phyloP scores from a whole-genome alignment of 2,797 vertebrate genomes.

The Lepus townsendii region DNA sequence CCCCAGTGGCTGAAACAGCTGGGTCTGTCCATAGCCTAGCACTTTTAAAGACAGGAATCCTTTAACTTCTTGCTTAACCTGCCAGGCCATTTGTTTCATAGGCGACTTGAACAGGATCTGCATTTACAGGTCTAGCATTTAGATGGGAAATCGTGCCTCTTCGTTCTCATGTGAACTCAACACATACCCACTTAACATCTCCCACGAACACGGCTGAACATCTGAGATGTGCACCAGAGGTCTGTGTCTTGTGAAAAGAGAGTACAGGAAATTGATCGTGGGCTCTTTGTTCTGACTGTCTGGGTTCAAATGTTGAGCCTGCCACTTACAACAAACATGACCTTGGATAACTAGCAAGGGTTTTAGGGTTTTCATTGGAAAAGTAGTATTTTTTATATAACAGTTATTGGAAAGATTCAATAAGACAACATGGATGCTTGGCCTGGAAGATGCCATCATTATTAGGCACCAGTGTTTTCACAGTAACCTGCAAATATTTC shows the following conservation, averaged over 20 bases:
- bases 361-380: not conserved
- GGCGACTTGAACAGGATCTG: not conserved
- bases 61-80: not conserved
- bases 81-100: not conserved
- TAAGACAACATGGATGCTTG: not conserved
- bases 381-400: not conserved
- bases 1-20: too few species aligned
- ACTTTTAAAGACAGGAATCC: not conserved
- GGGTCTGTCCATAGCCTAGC: too few species aligned
- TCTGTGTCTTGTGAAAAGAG: not conserved
- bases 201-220: not conserved
- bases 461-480: not conserved
- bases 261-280: not conserved
- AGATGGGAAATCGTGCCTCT: not conserved
- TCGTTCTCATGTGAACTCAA: not conserved
- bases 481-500: not conserved
- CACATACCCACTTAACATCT: not conserved
- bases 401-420: slow-evolving; percentile 19
- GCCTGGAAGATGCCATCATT: not conserved
- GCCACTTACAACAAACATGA: not conserved
- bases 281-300: not conserved
- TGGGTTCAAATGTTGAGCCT: not conserved
- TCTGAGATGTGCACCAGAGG: not conserved
- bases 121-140: not conserved
- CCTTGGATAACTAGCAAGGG: not conserved